Base-by-base conservation (phyloP, 2,113 vertebrate species). In the Cacatua alba region DNA sequence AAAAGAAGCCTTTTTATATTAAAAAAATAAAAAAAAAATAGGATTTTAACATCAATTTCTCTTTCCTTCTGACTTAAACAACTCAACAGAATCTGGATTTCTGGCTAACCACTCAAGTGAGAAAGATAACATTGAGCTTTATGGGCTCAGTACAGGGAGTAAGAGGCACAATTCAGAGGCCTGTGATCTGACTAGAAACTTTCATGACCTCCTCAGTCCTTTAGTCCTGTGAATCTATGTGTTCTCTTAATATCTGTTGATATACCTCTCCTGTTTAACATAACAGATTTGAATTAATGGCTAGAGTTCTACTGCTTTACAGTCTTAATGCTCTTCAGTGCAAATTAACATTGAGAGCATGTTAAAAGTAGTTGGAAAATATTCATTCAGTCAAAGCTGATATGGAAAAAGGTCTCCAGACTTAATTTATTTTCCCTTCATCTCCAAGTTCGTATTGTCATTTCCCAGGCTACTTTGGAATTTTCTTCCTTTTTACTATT, bases 51-150 rank as follows among this genome's bases (percentile, higher is more conserved):
- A 84, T 89, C 69, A 82, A 48, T 60, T 86, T 88, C 59, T 81
- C 43, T 88, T 95, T 94, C 57, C 41, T 90, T 67, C 80, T 84
- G 76, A 92, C 64, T 94, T 80, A 82, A 91, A 81, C 23, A 86
- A 72, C 52, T 93, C 75, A 89, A 24, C 25, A 39, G 43, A 95
- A 83, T 88, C 86, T 33, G 60, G 28, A 86, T 93, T 95, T 92
- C 80, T 65, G 62, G 28, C 51, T 86, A 83, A 55, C 60, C 43
- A 20, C 37, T 96, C 25, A 53, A 94, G 64, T 86, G 43, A 67
- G 76, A 26, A 81, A 86, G 62, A 93, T 81, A 92, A 83, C 59
- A 46, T 11, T 82, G 53, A 72, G 19, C 74, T 95, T 93, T 90
- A 81, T 39, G 48, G n/a, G 33, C 51, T 94, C 20, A 39, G 68